Conservation (phyloP, 1,140 invertebrate genomes). For the Wasmannia auropunctata region DNA sequence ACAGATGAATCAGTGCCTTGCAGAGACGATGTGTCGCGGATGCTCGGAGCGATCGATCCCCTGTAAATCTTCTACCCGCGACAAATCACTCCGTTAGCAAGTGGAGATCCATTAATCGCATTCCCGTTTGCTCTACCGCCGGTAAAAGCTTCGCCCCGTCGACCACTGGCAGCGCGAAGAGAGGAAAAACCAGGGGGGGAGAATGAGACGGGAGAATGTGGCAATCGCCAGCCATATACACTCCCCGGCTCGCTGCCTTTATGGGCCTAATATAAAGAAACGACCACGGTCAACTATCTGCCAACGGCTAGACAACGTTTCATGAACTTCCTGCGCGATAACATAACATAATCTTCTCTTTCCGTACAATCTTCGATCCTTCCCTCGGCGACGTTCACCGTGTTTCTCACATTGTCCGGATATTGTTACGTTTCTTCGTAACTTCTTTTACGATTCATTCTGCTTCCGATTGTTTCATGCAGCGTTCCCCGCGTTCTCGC, state of each 20-base stretch:
- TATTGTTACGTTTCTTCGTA: background rate
- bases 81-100: conserved; percentile 62
- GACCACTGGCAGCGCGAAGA: conserved; percentile 12
- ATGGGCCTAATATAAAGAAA: conserved; percentile 79
- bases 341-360: conserved; percentile 71
- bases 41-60: conserved; percentile 30
- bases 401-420: conserved; percentile 6
- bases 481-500: background rate
- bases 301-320: conserved; percentile 77
- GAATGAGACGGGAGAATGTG: conserved; percentile 47
- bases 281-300: conserved; percentile 74
- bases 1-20: conserved; percentile 20
- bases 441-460: background rate
- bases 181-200: conserved; percentile 10
- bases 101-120: conserved; percentile 65
- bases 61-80: conserved; percentile 34
- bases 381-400: conserved; percentile 12
- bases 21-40: conserved; percentile 24
- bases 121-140: conserved; percentile 51
- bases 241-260: conserved; percentile 70
- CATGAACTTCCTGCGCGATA: conserved; percentile 75
- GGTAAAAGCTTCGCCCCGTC: conserved; percentile 58
- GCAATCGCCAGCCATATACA: conserved; percentile 74
- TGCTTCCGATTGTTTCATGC: background rate
- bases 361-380: conserved; percentile 7